phyloP scores from a whole-genome alignment of 2,113 vertebrate genomes.

The Vidua macroura region DNA sequence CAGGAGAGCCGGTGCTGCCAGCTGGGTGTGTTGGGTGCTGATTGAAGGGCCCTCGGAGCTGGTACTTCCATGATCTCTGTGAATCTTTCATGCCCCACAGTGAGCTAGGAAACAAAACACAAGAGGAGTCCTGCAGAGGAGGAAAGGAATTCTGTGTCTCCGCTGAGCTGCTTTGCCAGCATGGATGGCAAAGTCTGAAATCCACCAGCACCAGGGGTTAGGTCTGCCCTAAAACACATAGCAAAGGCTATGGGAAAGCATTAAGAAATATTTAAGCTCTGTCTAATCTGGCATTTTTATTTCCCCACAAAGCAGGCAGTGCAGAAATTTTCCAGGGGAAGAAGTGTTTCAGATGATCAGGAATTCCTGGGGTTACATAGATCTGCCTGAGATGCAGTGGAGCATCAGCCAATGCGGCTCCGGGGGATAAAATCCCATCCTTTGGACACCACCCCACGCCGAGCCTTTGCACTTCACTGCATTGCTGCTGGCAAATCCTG shows the following conservation, averaged over 20 bases:
- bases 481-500: neutral
- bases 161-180: neutral
- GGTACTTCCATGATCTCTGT: neutral
- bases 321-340: neutral
- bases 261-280: neutral
- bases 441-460: neutral
- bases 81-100: neutral
- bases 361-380: neutral
- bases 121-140: neutral
- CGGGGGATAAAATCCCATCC: neutral
- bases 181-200: neutral
- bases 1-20: accelerated
- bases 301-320: neutral
- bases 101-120: neutral
- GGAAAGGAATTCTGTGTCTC: neutral
- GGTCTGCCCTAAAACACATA: neutral
- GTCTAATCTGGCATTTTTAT: neutral
- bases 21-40: neutral
- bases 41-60: neutral
- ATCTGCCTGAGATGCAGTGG: neutral
- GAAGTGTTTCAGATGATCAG: neutral
- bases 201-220: neutral
- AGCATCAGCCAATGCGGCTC: neutral
- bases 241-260: neutral
- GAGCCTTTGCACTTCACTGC: neutral